Base-by-base conservation (phyloP, 1,140 invertebrate genomes). In the Bombus sylvicola region DNA sequence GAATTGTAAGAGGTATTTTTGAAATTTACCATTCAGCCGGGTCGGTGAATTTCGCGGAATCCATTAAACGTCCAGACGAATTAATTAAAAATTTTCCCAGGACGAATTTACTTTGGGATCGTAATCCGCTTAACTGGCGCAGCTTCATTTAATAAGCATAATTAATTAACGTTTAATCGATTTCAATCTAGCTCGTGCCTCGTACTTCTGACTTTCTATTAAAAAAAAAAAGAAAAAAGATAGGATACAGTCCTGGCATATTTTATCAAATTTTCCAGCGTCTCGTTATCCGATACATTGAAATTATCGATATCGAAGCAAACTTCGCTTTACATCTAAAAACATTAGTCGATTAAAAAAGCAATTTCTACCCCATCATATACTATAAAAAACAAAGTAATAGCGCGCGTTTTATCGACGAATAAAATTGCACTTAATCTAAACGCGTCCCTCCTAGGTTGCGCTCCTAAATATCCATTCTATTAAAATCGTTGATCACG, bases 111-210 rank as follows among this genome's bases (percentile, higher is more conserved):
- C 15, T 15, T n/a, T 5, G 53, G 22, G 53, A 37, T 18, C 43
- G 0, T 43, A 82, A 83, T 77, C 62, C 73, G 9, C 34, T 76
- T 68, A 22, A 39, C 34, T 68, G 47, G 47, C 47, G 6, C 47
- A 53, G 18, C 47, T 53, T 69, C 47, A 4, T 34, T 68, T 69
- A 68, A 83, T 41, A 77, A 41, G 47, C 74, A 77, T 66, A 77
- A 77, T 83, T 69, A 77, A 83, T 83, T 77, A 77, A 77, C 81
- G 47, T 83, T 69, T 25, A 22, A 57, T 25, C 74, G 47, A 77
- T 25, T 68, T 53, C 34, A 69, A 53, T 77, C 22, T 64, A 64
- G 9, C 39, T 13, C 15, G 5, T 8, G 5, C 31, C 34, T 59
- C 22, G 1, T 59, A 59, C 25, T 13, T 13, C 25, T 22, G 47